Evolutionary conservation across 2,888 invertebrate species (phyloP), one percentile per base, ranked within the genome.

Genomic region (Lacanobia oleracea): DNA sequence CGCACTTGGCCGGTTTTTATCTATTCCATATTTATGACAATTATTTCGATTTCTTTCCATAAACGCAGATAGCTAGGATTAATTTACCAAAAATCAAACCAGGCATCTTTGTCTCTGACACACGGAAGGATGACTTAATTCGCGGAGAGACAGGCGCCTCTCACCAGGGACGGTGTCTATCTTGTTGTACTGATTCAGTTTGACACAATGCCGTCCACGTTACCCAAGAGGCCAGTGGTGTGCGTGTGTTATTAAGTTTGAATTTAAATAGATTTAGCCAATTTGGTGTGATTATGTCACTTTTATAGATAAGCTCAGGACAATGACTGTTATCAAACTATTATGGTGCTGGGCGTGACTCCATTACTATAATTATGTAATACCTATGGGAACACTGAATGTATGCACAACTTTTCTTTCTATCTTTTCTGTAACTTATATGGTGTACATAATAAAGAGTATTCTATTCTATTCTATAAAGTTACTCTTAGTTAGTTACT

Each of bases 121-220:
- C 61, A 16, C 2, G 1, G 18, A 27, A 40, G 21, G 61, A 48
- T 40, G 56, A 12, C 23, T 33, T 74, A 71, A 79, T 74, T 74
- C 43, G 12, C 37, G 27, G 9, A 37, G 48, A 53, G 67, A 79
- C 67, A 63, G 62, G n/a, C 50, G 71, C 14, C 0, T 37, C 23
- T 53, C 80, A 51, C 54, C n/a, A 7, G 80, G 77, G 67, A 79
- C 57, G 50, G 16, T 37, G 21, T 40, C 75, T 43, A 59, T 50
- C 80, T 54, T 45, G 61, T 61, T 56, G 10, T 37, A 12, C 53
- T 74, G 75, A 79, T 79, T 63, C 57, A 74, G 23, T 67, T 67
- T 74, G 57, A 67, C 67, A 63, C 63, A 63, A 79, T 63, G 18
- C 37, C 16, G 10, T 74, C 62, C 43, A 53, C 12, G 10, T 51